A percentile compares a stretch with the other conserved stretches of the same genome.
These are phyloP conservation scores for Ctenopoma kingsleyae DNA, from an alignment of 2,797 vertebrate genomes.

Conservation along the genomic window DNA sequence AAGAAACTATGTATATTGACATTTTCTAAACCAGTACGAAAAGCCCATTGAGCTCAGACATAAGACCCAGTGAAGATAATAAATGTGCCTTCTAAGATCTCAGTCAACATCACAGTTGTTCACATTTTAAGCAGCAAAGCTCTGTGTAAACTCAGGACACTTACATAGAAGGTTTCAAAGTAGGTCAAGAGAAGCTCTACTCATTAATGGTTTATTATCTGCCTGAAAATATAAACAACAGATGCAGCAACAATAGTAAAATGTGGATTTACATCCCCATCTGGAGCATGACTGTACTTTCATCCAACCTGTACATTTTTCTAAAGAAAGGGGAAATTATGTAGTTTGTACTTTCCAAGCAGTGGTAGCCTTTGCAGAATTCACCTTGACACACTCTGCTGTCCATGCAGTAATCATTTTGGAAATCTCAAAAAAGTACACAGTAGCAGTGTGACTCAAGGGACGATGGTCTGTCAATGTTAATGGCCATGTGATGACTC, in stretches of 20 bases:
- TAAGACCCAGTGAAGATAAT: neutral
- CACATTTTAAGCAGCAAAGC: constrained; percentile 26
- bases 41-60: neutral
- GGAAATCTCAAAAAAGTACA: neutral
- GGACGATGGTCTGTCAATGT: too few relatives aligned
- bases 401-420: too few relatives aligned
- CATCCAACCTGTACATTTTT: neutral
- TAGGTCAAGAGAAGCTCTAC: constrained; percentile 49
- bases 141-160: constrained; percentile 25
- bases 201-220: constrained; percentile 30
- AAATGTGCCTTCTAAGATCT: constrained; percentile 12
- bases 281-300: neutral
- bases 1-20: neutral
- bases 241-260: neutral
- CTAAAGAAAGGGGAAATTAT: neutral
- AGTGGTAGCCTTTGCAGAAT: neutral
- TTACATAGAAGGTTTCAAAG: constrained; percentile 62
- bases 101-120: constrained; percentile 20
- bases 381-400: too few relatives aligned
- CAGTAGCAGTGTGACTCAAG: too few relatives aligned
- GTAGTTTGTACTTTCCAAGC: neutral
- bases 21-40: neutral
- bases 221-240: constrained; percentile 14
- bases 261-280: neutral
- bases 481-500: neutral